phyloP scores from a whole-genome alignment of 2,888 invertebrate genomes.

The Rhabditophanes sp. region DNA sequence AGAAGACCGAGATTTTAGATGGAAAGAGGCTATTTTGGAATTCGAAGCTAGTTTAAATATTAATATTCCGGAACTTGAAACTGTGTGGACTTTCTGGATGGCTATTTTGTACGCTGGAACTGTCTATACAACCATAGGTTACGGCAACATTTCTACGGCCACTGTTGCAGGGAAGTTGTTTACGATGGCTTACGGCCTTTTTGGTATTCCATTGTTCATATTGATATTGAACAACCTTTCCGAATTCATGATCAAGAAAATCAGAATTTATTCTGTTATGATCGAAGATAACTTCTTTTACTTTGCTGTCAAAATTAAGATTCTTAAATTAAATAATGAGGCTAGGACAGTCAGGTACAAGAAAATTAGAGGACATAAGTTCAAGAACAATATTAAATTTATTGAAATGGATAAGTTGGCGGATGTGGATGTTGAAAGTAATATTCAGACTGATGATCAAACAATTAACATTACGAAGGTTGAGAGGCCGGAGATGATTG shows the following conservation, averaged over 20 bases:
- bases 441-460: too few relatives aligned
- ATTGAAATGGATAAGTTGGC: too few relatives aligned
- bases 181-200: constrained; percentile 72
- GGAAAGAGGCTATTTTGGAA: constrained; percentile 32
- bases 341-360: constrained; percentile 1
- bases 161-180: constrained; percentile 67
- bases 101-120: constrained; percentile 39
- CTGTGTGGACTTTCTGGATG: constrained; percentile 41
- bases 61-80: constrained; percentile 16
- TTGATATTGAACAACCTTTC: constrained; percentile 85
- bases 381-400: too few relatives aligned
- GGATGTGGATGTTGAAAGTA: too few relatives aligned
- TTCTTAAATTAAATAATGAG: constrained; percentile 4
- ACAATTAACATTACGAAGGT: too few relatives aligned
- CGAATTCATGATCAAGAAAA: constrained; percentile 56
- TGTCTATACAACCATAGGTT: constrained; percentile 56
- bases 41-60: constrained; percentile 24
- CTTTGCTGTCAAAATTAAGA: constrained; percentile 12
- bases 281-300: constrained; percentile 17
- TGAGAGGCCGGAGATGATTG: too few relatives aligned
- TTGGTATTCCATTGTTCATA: constrained; percentile 86
- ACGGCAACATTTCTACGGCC: constrained; percentile 82
- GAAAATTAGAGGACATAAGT: constrained; percentile 6
- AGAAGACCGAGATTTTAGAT: constrained; percentile 6
- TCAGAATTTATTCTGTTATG: constrained; percentile 9